Conservation (phyloP, 2,797 vertebrate genomes). For the Pangasius larnaudii region DNA sequence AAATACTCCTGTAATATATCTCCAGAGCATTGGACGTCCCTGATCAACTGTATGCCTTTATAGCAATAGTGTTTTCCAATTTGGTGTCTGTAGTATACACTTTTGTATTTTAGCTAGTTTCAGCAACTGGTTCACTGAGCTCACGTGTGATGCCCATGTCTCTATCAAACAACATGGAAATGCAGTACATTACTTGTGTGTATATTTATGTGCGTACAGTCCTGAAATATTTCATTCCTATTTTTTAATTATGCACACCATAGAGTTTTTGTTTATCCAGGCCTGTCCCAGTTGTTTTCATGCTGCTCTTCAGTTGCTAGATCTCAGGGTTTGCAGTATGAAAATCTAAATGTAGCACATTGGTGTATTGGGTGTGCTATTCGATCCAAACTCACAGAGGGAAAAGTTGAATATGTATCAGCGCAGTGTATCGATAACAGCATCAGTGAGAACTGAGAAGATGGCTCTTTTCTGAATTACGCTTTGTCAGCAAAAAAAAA, state of each 20-base stretch:
- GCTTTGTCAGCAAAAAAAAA: constrained; percentile 5
- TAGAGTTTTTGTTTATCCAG: constrained; percentile 55
- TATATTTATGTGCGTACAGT: not conserved
- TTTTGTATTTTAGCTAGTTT: not conserved
- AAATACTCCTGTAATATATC: not conserved
- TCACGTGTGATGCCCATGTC: not conserved
- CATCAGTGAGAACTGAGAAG: not conserved
- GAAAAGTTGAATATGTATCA: not conserved
- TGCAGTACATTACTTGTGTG: not conserved
- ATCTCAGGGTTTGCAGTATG: constrained; percentile 25
- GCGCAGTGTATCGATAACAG: not conserved
- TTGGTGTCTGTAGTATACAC: not conserved
- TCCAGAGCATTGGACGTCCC: not conserved
- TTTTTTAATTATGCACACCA: constrained; percentile 53
- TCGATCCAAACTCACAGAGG: constrained; percentile 21
- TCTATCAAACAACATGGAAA: not conserved
- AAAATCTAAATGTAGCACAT: constrained; percentile 51
- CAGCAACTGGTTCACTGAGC: not conserved
- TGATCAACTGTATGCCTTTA: not conserved
- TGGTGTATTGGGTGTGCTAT: constrained; percentile 10
- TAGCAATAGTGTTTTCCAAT: not conserved
- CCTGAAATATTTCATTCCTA: constrained; percentile 61
- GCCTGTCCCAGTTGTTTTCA: constrained; percentile 58
- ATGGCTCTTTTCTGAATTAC: constrained; percentile 10
- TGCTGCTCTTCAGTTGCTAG: constrained; percentile 19